These are phyloP conservation scores for Brachirus orientalis DNA, from an alignment of 2,113 vertebrate genomes.

Conservation along the genomic window DNA sequence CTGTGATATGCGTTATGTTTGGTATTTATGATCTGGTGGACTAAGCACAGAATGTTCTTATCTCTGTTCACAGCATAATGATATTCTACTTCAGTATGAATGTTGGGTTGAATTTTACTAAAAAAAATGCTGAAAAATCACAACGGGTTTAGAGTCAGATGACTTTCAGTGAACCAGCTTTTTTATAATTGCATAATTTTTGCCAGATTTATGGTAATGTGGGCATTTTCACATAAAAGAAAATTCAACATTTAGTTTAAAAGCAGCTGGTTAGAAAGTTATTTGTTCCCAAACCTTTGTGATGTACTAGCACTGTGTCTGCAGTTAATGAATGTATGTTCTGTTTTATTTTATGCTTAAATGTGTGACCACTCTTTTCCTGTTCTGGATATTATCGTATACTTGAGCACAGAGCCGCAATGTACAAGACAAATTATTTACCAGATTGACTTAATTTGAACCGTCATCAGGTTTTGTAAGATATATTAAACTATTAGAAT, in stretches of 20 bases:
- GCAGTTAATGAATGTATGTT: conserved; percentile 58
- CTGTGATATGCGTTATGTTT: too few relatives aligned
- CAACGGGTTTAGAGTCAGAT: conserved; percentile 29
- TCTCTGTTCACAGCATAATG: conserved; percentile 21
- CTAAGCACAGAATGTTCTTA: conserved; percentile 24
- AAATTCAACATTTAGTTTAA: neutral
- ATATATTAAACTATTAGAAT: conserved; percentile 58
- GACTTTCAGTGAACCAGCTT: conserved; percentile 7
- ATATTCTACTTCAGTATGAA: conserved; percentile 37
- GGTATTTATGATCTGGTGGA: conserved; percentile 31
- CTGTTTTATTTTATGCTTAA: conserved; percentile 34
- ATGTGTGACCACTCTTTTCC: conserved; percentile 22
- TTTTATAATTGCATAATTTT: conserved; percentile 10
- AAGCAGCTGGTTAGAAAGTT: neutral
- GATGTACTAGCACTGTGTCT: conserved; percentile 26
- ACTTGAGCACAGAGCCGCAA: conserved; percentile 51
- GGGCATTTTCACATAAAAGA: neutral
- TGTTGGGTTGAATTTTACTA: conserved; percentile 25
- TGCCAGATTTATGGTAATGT: neutral
- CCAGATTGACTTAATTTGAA: conserved; percentile 30
- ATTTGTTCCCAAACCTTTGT: conserved; percentile 24
- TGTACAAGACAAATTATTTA: conserved; percentile 42
- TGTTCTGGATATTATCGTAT: conserved; percentile 24
- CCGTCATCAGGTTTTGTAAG: conserved; percentile 55
- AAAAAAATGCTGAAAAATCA: conserved; percentile 18